Percentiles rank a stretch among this genome's conserved stretches.
phyloP scores from a whole-genome alignment of 2,797 vertebrate genomes.

The Myotis myotis region DNA sequence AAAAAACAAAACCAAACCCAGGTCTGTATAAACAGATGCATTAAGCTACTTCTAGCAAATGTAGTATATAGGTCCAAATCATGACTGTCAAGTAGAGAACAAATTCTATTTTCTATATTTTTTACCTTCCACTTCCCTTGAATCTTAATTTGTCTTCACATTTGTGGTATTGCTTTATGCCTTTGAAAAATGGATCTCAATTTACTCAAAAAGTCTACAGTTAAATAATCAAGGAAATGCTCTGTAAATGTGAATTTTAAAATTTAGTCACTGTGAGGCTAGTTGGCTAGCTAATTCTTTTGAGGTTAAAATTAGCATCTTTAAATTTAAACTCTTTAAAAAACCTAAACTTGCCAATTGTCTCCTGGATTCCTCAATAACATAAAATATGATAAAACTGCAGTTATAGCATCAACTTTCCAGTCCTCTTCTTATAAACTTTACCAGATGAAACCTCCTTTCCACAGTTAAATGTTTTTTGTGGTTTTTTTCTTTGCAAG shows the following conservation, averaged over 20 bases:
- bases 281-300: not conserved
- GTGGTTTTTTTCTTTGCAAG: not conserved
- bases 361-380: not conserved
- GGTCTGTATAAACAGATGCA: not conserved
- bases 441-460: not conserved
- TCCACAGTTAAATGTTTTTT: not conserved
- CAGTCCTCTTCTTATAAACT: not conserved
- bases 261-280: not conserved
- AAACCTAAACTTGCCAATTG: not conserved
- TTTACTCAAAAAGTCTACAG: not conserved
- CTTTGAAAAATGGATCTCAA: not conserved
- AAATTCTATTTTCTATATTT: slow-evolving; percentile 7
- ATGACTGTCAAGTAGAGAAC: not conserved
- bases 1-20: not conserved
- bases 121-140: not conserved
- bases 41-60: not conserved
- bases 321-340: not conserved
- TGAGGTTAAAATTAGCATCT: not conserved
- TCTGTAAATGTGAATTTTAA: not conserved
- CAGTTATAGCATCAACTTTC: not conserved
- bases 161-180: not conserved
- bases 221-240: not conserved
- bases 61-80: not conserved
- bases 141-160: not conserved
- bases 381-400: not conserved